Evolutionary conservation across 2,888 invertebrate species (phyloP).

Genomic region (Lycia hirtaria): DNA sequence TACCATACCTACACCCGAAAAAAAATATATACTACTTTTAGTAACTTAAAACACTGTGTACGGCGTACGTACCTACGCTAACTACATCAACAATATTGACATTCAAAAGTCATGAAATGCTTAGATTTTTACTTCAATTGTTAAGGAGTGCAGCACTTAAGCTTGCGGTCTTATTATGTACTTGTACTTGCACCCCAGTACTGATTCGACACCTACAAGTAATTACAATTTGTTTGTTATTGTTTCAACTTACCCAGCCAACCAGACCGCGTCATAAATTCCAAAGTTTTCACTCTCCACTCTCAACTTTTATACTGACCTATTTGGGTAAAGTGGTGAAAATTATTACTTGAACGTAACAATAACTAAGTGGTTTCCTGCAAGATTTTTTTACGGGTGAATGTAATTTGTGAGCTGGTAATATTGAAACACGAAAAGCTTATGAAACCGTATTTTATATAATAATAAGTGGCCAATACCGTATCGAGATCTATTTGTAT

Average conservation of each 20-base stretch:
- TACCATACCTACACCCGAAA: too few species aligned
- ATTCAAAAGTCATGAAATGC: slow-evolving; percentile 11
- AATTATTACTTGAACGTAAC: slow-evolving; percentile 53
- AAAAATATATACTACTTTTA: too few species aligned
- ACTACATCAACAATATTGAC: too few species aligned
- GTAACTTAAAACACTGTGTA: too few species aligned
- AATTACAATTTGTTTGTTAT: slow-evolving; percentile 72
- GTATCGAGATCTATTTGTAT: too few species aligned
- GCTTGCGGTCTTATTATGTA: slow-evolving; percentile 32
- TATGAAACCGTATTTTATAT: slow-evolving; percentile 1
- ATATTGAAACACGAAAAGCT: slow-evolving; percentile 1
- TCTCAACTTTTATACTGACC: slow-evolving; percentile 66
- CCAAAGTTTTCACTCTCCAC: slow-evolving; percentile 64
- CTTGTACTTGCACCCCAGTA: slow-evolving; percentile 35
- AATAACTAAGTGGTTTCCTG: slow-evolving; percentile 42
- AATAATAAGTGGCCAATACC: too few species aligned
- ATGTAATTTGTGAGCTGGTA: not conserved
- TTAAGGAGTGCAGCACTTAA: slow-evolving; percentile 1
- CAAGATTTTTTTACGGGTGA: slow-evolving; percentile 28
- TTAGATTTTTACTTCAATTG: slow-evolving; percentile 26
- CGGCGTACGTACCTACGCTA: not conserved
- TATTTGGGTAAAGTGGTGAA: slow-evolving; percentile 61
- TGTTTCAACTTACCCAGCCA: slow-evolving; percentile 73
- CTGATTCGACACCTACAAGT: slow-evolving; percentile 19
- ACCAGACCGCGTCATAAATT: slow-evolving; percentile 72